A percentile compares a stretch with the other conserved stretches of the same genome.
Conservation (phyloP, 1,140 invertebrate species). For the Nilaparvata lugens region DNA sequence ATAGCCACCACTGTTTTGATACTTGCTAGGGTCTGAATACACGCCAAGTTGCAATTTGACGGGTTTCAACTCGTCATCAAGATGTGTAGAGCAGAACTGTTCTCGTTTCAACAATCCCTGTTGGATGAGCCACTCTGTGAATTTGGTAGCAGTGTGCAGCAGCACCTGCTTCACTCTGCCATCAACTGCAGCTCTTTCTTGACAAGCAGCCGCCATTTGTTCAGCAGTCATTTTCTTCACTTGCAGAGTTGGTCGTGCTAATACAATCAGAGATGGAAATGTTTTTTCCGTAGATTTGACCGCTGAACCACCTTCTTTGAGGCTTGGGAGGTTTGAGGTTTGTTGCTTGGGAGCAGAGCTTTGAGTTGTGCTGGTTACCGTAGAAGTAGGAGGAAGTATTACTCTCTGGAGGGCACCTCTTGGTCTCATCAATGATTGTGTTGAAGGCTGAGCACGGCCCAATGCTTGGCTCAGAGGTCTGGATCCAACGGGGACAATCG, state of each 20-base stretch:
- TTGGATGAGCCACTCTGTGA: slow-evolving; percentile 81
- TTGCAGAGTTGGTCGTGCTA: slow-evolving; percentile 62
- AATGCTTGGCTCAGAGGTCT: no score
- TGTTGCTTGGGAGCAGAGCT: no score
- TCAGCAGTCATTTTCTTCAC: slow-evolving; percentile 45
- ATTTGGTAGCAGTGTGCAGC: slow-evolving; percentile 65
- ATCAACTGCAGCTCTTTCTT: slow-evolving; percentile 41
- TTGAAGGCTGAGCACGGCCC: no score
- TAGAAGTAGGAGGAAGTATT: no score
- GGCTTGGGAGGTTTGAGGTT: no score
- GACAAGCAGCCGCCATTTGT: background rate
- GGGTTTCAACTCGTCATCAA: slow-evolving; percentile 34
- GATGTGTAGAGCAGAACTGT: slow-evolving; percentile 59
- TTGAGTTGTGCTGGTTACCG: no score
- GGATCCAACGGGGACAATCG: no score
- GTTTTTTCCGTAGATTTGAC: slow-evolving; percentile 60
- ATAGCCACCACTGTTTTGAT: slow-evolving; percentile 78
- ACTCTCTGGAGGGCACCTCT: no score
- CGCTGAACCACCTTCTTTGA: slow-evolving; percentile 51
- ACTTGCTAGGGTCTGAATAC: slow-evolving; percentile 73
- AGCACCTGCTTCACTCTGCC: slow-evolving; percentile 68
- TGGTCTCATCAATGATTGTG: no score
- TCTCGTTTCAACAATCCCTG: slow-evolving; percentile 68
- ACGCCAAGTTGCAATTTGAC: slow-evolving; percentile 65
- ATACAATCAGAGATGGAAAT: slow-evolving; percentile 71